Evolutionary conservation across 1,140 invertebrate species (phyloP).

Genomic region (Meloidogyne hapla): DNA sequence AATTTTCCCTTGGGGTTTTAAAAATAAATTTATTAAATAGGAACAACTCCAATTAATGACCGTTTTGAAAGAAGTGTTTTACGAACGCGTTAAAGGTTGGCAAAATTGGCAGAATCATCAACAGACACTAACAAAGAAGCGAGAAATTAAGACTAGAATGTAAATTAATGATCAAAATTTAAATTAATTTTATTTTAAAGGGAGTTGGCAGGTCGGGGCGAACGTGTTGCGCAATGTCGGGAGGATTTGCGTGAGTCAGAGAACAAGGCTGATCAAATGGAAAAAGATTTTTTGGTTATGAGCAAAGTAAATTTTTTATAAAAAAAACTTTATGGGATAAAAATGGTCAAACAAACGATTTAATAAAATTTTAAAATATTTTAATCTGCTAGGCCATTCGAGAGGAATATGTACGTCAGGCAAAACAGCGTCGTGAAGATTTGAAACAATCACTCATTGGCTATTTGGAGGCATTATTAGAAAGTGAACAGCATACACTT

Average conservation of each 20-base stretch:
- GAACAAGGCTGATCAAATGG: constrained; percentile 87
- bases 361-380: constrained; percentile 84
- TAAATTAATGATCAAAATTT: not conserved
- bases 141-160: constrained; percentile 86
- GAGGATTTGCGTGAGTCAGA: constrained; percentile 88
- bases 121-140: constrained; percentile 86
- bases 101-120: constrained; percentile 96
- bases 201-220: constrained; percentile 80
- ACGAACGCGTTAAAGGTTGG: constrained; percentile 93
- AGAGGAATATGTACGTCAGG: constrained; percentile 88
- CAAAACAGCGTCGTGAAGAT: constrained; percentile 81
- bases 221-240: constrained; percentile 75
- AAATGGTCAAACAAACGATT: not conserved
- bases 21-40: constrained; percentile 30
- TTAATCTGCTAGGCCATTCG: constrained; percentile 82
- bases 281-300: constrained; percentile 73
- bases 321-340: too few species aligned
- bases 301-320: constrained; percentile 77
- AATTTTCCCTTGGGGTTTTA: not conserved
- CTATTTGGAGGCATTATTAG: constrained; percentile 88
- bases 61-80: constrained; percentile 80
- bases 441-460: constrained; percentile 80
- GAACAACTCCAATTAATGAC: constrained; percentile 82
- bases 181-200: constrained; percentile 3
- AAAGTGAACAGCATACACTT: constrained; percentile 82